Conservation (phyloP, 35 echinoderm and acorn worm genomes). For the Holothuria glaberrima region DNA sequence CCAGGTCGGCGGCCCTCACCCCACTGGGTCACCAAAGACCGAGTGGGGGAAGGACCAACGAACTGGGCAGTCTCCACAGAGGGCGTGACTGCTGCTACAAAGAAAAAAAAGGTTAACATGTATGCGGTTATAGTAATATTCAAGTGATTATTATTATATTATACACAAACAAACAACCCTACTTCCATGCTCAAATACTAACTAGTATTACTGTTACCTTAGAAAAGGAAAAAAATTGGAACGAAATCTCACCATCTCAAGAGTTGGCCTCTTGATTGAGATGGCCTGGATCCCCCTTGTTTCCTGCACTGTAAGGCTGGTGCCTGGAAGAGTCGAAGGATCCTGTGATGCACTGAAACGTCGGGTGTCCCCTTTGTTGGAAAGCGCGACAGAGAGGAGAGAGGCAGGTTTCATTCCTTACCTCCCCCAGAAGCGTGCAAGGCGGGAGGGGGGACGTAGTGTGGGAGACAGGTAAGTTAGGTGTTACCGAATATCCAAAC, state of each 20-base stretch:
- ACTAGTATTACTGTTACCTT: constrained; percentile 6
- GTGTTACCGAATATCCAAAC: constrained; percentile 15
- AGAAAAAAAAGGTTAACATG: constrained; percentile 2
- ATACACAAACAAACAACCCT: constrained; percentile 1
- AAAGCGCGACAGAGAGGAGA: constrained; percentile 5
- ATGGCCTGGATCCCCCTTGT: constrained; percentile 9
- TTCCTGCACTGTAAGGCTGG: constrained; percentile 11
- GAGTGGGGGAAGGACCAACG: constrained; percentile 8
- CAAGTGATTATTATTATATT: constrained; percentile 8
- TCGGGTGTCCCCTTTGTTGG: constrained; percentile 1
- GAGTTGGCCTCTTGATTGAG: not conserved
- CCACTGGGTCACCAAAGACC: not conserved
- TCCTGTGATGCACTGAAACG: not conserved
- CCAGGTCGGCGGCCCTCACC: constrained; percentile 3
- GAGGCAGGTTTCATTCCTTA: constrained; percentile 7
- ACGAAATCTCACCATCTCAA: constrained; percentile 8
- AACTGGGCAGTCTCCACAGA: constrained; percentile 15
- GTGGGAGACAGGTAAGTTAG: constrained; percentile 30
- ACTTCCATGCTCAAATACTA: constrained; percentile 25
- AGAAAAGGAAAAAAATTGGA: not conserved
- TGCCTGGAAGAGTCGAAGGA: not conserved
- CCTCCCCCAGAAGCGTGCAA: not conserved
- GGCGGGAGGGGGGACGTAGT: constrained; percentile 10
- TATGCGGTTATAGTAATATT: constrained; percentile 10
- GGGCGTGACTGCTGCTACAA: constrained; percentile 21